Conservation (phyloP, 2,113 vertebrate genomes). For the Cololabis saira region DNA sequence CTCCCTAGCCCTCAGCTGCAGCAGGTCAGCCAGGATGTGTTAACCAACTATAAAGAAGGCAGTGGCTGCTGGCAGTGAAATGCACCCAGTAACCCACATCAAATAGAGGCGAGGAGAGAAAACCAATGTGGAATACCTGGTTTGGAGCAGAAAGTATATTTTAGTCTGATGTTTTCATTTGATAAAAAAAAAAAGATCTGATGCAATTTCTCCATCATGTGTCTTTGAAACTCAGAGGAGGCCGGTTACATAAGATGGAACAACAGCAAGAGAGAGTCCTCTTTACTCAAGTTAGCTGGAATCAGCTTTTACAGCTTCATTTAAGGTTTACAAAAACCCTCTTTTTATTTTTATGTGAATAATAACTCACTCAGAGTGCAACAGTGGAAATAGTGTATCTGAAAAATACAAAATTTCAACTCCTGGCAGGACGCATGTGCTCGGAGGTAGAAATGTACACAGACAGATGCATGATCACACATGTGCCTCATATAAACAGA, state of each 20-base stretch:
- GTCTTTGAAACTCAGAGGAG: slow-evolving; percentile 39
- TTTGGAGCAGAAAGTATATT: slow-evolving; percentile 12
- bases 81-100: slow-evolving; percentile 60
- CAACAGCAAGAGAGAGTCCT: slow-evolving; percentile 42
- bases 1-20: slow-evolving; percentile 17
- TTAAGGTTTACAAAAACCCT: slow-evolving; percentile 67
- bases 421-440: slow-evolving; percentile 37
- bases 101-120: slow-evolving; percentile 25
- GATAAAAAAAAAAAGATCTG: slow-evolving; percentile 43
- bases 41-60: slow-evolving; percentile 49
- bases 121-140: slow-evolving; percentile 33
- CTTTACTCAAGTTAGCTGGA: slow-evolving; percentile 32
- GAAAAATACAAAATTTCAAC: slow-evolving; percentile 41
- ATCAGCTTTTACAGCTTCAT: slow-evolving; percentile 59
- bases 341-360: slow-evolving; percentile 61
- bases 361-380: slow-evolving; percentile 63
- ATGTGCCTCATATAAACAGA: not conserved
- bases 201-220: slow-evolving; percentile 16
- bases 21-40: slow-evolving; percentile 63
- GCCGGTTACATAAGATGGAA: slow-evolving; percentile 36
- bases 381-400: slow-evolving; percentile 69
- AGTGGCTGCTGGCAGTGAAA: slow-evolving; percentile 54
- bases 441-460: slow-evolving; percentile 35
- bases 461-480: slow-evolving; percentile 31
- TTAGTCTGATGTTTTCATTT: slow-evolving; percentile 6